These are phyloP conservation scores for Hermatobates lingyangjiaoensis DNA, from an alignment of 1,140 invertebrate genomes.

Conservation along the genomic window DNA sequence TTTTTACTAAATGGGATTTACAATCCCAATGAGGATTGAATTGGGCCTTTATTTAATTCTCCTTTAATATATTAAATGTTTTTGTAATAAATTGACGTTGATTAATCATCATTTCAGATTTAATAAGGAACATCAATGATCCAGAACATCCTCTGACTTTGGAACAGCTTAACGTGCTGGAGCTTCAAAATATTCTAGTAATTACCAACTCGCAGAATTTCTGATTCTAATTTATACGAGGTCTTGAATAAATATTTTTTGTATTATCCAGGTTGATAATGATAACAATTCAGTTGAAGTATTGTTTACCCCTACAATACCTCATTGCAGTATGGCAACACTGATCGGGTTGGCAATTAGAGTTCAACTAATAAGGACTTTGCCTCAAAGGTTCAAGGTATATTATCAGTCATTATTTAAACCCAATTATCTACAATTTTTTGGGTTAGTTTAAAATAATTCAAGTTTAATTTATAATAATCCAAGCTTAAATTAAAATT, in stretches of 20 bases:
- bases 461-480: too few species aligned
- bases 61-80: slow-evolving; percentile 2
- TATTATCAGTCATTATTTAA: too few species aligned
- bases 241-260: slow-evolving; percentile 3
- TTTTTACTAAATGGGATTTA: background rate
- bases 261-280: slow-evolving; percentile 38
- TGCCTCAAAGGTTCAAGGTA: slow-evolving; percentile 67
- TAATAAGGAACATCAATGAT: slow-evolving; percentile 88
- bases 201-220: slow-evolving; percentile 10
- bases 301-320: slow-evolving; percentile 92
- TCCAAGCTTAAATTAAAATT: too few species aligned
- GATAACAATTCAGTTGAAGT: slow-evolving; percentile 49
- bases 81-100: too few species aligned
- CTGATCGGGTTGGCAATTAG: slow-evolving; percentile 77
- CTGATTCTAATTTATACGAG: background rate
- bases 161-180: slow-evolving; percentile 87
- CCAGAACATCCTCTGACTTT: slow-evolving; percentile 95
- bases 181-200: slow-evolving; percentile 60
- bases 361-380: slow-evolving; percentile 69
- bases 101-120: slow-evolving; percentile 42
- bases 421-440: too few species aligned
- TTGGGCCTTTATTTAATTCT: background rate
- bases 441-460: too few species aligned
- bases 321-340: slow-evolving; percentile 98
- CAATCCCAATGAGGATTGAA: background rate